Conservation (phyloP, 64 coral and sea anemone species). For the Hydrozoanthus tunicans region DNA sequence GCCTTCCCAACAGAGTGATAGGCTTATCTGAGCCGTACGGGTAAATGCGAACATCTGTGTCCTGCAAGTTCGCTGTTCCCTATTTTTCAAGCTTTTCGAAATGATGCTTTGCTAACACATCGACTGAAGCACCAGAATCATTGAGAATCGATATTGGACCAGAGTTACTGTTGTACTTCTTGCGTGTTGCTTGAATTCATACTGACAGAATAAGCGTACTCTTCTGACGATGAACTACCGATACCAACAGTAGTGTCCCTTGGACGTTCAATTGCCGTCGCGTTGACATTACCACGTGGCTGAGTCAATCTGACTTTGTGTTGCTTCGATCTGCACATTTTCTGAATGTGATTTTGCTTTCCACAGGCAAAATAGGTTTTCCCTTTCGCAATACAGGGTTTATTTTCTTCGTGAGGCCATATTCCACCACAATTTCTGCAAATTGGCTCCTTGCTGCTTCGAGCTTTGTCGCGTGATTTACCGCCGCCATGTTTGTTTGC, state of each 20-base stretch:
- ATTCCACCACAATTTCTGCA: slow-evolving; percentile 28
- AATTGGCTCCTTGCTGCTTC: background rate
- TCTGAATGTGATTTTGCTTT: background rate
- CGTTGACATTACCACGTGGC: no score
- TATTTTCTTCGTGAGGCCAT: background rate
- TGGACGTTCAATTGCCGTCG: no score
- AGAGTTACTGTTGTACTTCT: slow-evolving; percentile 23
- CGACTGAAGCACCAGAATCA: slow-evolving; percentile 26
- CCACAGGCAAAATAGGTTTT: slow-evolving; percentile 5
- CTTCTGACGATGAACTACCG: slow-evolving; percentile 30
- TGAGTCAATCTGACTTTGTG: background rate
- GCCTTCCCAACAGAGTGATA: background rate
- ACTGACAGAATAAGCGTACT: background rate
- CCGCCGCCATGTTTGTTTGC: background rate
- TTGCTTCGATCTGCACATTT: background rate
- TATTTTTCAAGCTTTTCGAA: background rate
- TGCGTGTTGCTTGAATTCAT: background rate
- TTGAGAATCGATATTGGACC: slow-evolving; percentile 10
- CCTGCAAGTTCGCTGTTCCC: background rate
- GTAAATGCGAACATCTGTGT: slow-evolving; percentile 7
- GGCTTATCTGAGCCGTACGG: background rate
- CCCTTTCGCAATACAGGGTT: slow-evolving; percentile 10
- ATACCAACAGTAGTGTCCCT: no score
- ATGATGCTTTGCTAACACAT: background rate
- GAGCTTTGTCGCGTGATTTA: background rate